These are phyloP conservation scores for Drosophila histrio DNA, from an alignment of 2,888 invertebrate genomes.

Conservation along the genomic window DNA sequence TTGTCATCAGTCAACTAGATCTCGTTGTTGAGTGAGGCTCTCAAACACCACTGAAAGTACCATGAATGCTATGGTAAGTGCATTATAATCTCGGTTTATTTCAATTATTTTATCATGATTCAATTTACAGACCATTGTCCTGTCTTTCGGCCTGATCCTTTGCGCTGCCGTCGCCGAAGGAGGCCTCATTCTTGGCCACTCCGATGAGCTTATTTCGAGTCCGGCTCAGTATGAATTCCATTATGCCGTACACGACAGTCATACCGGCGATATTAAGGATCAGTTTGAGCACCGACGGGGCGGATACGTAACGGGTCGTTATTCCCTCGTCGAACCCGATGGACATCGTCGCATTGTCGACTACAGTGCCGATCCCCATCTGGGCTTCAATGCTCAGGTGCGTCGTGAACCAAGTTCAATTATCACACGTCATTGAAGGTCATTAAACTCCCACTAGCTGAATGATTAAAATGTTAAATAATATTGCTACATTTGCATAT, in stretches of 20 bases:
- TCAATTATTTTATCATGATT: background rate
- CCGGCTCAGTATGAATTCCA: constrained; percentile 83
- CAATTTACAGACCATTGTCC: constrained; percentile 53
- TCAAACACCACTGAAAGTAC: constrained; percentile 21
- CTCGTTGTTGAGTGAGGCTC: constrained; percentile 17
- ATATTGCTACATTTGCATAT: background rate
- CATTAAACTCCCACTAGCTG: background rate
- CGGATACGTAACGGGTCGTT: constrained; percentile 83
- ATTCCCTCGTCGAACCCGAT: constrained; percentile 83
- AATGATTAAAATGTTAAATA: background rate
- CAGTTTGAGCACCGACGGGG: constrained; percentile 84
- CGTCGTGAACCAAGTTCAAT: constrained; percentile 75
- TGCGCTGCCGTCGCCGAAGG: constrained; percentile 49
- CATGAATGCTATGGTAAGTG: constrained; percentile 59
- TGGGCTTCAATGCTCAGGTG: constrained; percentile 83
- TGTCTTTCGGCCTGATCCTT: constrained; percentile 51
- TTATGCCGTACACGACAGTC: constrained; percentile 83
- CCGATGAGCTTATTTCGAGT: constrained; percentile 72
- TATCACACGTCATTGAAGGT: constrained; percentile 37
- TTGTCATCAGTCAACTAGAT: constrained; percentile 58
- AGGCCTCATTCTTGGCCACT: constrained; percentile 64
- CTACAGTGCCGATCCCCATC: constrained; percentile 82
- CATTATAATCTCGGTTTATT: background rate
- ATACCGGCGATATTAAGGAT: constrained; percentile 84
- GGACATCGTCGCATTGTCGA: constrained; percentile 83